These are phyloP conservation scores for Sphaerodactylus townsendi DNA, from an alignment of 2,113 vertebrate species.

Conservation along the genomic window DNA sequence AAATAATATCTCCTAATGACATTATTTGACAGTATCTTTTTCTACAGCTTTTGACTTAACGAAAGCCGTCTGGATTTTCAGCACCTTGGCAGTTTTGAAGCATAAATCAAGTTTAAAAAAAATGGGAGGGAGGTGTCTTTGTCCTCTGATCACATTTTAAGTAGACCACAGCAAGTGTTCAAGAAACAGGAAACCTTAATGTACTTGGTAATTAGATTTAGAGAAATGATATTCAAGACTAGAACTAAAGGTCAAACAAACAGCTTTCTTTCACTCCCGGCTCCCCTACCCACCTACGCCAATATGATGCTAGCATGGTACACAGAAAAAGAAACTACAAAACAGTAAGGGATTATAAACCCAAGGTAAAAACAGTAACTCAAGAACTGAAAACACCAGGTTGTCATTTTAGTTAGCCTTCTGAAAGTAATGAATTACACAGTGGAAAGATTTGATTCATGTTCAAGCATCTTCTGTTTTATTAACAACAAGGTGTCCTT, in stretches of 20 bases:
- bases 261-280: slow-evolving; percentile 8
- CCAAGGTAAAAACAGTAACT: neutral
- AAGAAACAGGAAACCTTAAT: slow-evolving; percentile 29
- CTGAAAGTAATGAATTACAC: slow-evolving; percentile 29
- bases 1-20: neutral
- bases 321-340: neutral
- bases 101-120: slow-evolving; percentile 19
- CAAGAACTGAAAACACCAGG: neutral
- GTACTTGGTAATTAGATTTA: slow-evolving; percentile 23
- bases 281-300: neutral
- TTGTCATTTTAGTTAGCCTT: slow-evolving; percentile 32
- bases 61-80: slow-evolving; percentile 14
- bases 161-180: slow-evolving; percentile 23
- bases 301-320: neutral
- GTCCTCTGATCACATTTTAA: slow-evolving; percentile 31
- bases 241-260: slow-evolving; percentile 33
- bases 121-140: neutral
- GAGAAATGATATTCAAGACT: slow-evolving; percentile 28
- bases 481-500: neutral
- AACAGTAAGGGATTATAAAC: neutral
- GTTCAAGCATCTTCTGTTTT: slow-evolving; percentile 16
- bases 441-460: slow-evolving; percentile 15
- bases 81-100: neutral
- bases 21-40: slow-evolving; percentile 16
- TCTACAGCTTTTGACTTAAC: slow-evolving; percentile 22